Percentiles rank a stretch among this genome's conserved stretches.
Conservation (phyloP, 2,888 invertebrate species). For the Cartodere bifasciata region DNA sequence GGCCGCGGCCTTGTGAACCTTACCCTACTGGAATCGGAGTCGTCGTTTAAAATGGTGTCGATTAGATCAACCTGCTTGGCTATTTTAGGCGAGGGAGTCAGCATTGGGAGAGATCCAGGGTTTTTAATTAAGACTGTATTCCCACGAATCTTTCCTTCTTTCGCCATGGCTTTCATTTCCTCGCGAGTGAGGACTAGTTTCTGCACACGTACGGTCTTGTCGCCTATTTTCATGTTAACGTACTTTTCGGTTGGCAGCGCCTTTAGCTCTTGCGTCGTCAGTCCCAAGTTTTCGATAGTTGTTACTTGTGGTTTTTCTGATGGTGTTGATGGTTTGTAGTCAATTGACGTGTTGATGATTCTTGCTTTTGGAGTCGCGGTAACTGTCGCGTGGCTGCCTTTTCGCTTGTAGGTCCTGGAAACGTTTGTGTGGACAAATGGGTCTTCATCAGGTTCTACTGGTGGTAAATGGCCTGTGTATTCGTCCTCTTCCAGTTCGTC, state of each 20-base stretch:
- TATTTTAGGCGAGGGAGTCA: conserved; percentile 9
- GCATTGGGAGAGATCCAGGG: conserved; percentile 5
- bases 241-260: conserved; percentile 26
- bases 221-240: conserved; percentile 44
- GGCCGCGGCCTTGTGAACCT: too few species aligned
- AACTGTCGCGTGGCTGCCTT: too few species aligned
- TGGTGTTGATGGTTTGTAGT: conserved; percentile 17
- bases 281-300: conserved; percentile 21
- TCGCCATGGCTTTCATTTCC: conserved; percentile 52
- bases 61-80: neutral
- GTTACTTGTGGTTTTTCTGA: conserved; percentile 16
- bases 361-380: too few species aligned
- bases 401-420: conserved; percentile 10
- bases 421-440: conserved; percentile 11
- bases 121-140: conserved; percentile 24
- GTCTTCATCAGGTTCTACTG: too few species aligned
- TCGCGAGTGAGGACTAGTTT: conserved; percentile 55
- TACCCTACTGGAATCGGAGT: too few species aligned
- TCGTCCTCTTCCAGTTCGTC: conserved; percentile 21
- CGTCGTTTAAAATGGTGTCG: conserved; percentile 1
- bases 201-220: conserved; percentile 50
- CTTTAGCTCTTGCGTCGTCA: conserved; percentile 23
- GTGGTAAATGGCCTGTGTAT: too few species aligned
- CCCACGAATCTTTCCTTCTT: conserved; percentile 50
- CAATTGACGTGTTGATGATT: too few species aligned